Conservation (phyloP, 2,888 invertebrate genomes). For the Hydriomena furcata region DNA sequence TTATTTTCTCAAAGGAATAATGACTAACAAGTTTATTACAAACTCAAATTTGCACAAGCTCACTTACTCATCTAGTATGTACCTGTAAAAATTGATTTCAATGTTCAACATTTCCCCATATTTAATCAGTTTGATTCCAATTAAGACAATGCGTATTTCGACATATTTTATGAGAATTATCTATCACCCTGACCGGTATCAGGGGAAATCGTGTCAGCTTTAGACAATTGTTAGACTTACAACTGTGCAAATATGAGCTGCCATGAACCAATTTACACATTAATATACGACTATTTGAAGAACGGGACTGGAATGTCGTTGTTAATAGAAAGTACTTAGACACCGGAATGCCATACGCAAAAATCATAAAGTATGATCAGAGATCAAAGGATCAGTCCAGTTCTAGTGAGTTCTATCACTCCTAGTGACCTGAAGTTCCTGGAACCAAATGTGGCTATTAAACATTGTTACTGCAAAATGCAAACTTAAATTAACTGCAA, state of each 20-base stretch:
- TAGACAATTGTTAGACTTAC: constrained; percentile 58
- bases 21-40: no score
- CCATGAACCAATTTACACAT: constrained; percentile 71
- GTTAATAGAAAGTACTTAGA: background rate
- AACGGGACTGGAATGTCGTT: constrained; percentile 40
- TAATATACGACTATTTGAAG: constrained; percentile 59
- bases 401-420: no score
- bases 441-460: no score
- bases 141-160: constrained; percentile 32
- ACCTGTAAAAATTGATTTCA: background rate
- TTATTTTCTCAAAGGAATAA: no score
- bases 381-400: no score
- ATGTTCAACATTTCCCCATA: constrained; percentile 4
- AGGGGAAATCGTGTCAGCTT: constrained; percentile 62
- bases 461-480: no score
- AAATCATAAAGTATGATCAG: no score
- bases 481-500: no score
- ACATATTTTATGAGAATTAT: constrained; percentile 46
- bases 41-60: no score
- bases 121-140: constrained; percentile 16
- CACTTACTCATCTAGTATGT: no score
- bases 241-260: constrained; percentile 66
- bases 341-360: no score
- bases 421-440: no score
- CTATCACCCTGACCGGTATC: constrained; percentile 62